A percentile compares a stretch with the other conserved stretches of the same genome.
phyloP scores from a whole-genome alignment of 2,113 vertebrate species.

The Xenopus borealis region DNA sequence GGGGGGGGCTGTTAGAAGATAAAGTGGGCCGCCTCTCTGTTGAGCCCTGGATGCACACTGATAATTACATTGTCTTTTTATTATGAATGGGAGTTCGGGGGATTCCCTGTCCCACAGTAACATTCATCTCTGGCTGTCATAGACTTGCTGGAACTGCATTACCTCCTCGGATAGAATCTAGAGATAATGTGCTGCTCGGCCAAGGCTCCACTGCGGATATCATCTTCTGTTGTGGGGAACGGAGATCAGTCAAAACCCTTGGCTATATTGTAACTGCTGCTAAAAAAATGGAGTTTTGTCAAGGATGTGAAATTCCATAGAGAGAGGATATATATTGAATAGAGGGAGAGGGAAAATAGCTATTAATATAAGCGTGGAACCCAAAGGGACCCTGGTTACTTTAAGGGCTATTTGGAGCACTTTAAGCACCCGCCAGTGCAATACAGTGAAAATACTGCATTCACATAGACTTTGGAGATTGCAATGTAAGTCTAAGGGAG shows the following conservation, averaged over 20 bases:
- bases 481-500: too few relatives aligned
- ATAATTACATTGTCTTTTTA: slow-evolving; percentile 44
- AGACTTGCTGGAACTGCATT: slow-evolving; percentile 9
- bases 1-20: slow-evolving; percentile 3
- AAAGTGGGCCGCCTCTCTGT: slow-evolving; percentile 9
- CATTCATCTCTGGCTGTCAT: slow-evolving; percentile 37
- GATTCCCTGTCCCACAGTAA: slow-evolving; percentile 34
- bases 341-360: slow-evolving; percentile 1
- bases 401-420: too few relatives aligned
- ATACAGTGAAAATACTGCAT: too few relatives aligned
- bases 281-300: too few relatives aligned
- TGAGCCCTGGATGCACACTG: slow-evolving; percentile 6
- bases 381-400: background rate
- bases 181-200: slow-evolving; percentile 2
- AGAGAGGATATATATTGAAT: background rate
- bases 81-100: slow-evolving; percentile 37
- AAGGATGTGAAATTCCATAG: background rate
- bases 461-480: too few relatives aligned
- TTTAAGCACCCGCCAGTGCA: too few relatives aligned
- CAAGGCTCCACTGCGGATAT: background rate
- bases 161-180: slow-evolving; percentile 11
- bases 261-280: background rate
- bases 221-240: background rate
- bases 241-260: background rate
- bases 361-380: background rate